These are phyloP conservation scores for Himalopsyche anomala DNA, from an alignment of 2,888 invertebrate genomes.

Conservation along the genomic window DNA sequence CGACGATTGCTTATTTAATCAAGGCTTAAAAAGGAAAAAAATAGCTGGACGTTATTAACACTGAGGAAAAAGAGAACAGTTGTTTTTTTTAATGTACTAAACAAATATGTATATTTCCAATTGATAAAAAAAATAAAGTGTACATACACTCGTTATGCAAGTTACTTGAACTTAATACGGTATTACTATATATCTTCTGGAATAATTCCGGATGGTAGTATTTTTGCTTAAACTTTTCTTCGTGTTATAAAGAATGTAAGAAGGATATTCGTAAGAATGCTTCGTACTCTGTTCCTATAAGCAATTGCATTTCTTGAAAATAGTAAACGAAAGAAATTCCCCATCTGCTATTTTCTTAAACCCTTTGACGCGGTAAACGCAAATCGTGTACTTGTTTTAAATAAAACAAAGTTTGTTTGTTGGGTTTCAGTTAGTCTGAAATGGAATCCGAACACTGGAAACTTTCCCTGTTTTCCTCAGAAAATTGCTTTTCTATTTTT, in stretches of 20 bases:
- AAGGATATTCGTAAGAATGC: neutral
- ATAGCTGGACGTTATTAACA: too few species aligned
- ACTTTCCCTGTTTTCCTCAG: neutral
- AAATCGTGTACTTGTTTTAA: slow-evolving; percentile 12
- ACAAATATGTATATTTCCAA: too few species aligned
- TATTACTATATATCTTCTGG: neutral
- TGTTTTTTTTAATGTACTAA: too few species aligned
- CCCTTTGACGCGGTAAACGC: slow-evolving; percentile 5
- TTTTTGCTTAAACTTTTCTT: neutral
- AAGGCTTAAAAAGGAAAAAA: too few species aligned
- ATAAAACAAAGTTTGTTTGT: slow-evolving; percentile 33
- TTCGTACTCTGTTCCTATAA: neutral
- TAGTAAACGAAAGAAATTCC: neutral
- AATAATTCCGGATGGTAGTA: neutral
- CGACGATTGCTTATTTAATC: too few species aligned
- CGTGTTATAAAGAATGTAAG: neutral
- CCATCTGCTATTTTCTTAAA: neutral
- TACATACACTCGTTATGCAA: too few species aligned
- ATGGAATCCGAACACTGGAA: slow-evolving; percentile 33
- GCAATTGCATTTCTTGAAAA: slow-evolving; percentile 38
- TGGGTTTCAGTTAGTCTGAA: neutral
- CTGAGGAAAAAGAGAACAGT: too few species aligned
- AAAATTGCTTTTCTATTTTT: neutral
- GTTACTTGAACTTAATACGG: too few species aligned
- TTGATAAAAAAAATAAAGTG: too few species aligned